Percentiles rank a stretch among this genome's conserved stretches.
These are phyloP conservation scores for Melanotaenia duboulayi DNA, from an alignment of 2,113 vertebrate species.

Conservation along the genomic window DNA sequence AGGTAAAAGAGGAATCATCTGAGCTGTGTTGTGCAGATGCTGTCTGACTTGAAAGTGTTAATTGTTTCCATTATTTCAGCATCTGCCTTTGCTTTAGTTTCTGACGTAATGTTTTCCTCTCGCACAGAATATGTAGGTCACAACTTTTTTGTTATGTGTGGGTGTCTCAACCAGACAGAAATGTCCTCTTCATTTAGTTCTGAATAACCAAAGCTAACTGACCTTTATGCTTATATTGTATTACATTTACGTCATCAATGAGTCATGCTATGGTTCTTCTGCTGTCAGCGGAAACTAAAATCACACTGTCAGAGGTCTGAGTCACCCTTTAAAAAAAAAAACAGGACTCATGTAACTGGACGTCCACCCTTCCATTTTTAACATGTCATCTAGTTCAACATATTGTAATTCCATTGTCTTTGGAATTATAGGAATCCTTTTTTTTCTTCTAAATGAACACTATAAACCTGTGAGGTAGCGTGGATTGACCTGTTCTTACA, in stretches of 20 bases:
- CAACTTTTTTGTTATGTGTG: background rate
- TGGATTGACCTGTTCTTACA: too few species aligned
- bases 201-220: background rate
- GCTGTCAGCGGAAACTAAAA: slow-evolving; percentile 19
- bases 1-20: slow-evolving; percentile 77
- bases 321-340: slow-evolving; percentile 8
- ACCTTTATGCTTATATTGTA: slow-evolving; percentile 12
- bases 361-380: too few species aligned
- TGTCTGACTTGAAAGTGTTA: background rate
- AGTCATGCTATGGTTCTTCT: slow-evolving; percentile 16
- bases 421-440: too few species aligned
- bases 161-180: background rate
- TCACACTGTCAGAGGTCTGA: slow-evolving; percentile 20
- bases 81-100: background rate
- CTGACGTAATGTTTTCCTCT: background rate
- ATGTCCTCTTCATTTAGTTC: slow-evolving; percentile 1
- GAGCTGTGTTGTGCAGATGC: background rate
- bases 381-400: background rate
- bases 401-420: too few species aligned
- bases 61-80: background rate
- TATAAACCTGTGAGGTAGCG: too few species aligned
- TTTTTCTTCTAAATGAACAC: too few species aligned
- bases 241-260: slow-evolving; percentile 10
- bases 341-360: background rate
- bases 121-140: background rate